These are phyloP conservation scores for Acleris sparsana DNA, from an alignment of 2,888 invertebrate species.

Conservation along the genomic window DNA sequence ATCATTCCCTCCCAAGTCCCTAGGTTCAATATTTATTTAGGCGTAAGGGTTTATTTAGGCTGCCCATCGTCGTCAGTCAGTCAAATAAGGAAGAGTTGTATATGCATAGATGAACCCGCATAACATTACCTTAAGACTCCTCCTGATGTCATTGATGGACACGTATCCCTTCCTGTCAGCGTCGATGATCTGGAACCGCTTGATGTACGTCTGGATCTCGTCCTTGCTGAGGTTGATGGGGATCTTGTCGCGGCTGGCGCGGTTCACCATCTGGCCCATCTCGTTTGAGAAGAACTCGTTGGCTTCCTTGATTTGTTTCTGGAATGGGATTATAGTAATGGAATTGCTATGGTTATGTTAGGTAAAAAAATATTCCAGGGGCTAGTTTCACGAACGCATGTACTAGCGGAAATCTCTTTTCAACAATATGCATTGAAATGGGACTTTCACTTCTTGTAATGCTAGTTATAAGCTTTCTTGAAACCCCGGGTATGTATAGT, in stretches of 20 bases:
- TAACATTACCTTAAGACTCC: conserved; percentile 93
- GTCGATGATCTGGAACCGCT: conserved; percentile 97
- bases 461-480: too few species aligned
- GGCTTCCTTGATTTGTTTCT: conserved; percentile 92
- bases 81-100: not conserved
- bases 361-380: too few species aligned
- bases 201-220: conserved; percentile 96
- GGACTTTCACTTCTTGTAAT: too few species aligned
- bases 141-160: conserved; percentile 97
- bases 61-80: not conserved
- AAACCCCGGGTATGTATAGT: too few species aligned
- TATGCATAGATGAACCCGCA: not conserved
- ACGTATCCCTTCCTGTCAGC: conserved; percentile 98
- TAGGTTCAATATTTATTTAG: too few species aligned
- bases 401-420: too few species aligned
- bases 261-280: conserved; percentile 98
- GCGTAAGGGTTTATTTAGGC: too few species aligned
- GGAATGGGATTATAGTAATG: conserved; percentile 42
- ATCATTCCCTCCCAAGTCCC: too few species aligned
- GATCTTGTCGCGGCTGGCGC: conserved; percentile 92
- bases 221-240: conserved; percentile 96
- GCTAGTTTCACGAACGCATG: too few species aligned
- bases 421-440: too few species aligned
- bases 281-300: conserved; percentile 94
- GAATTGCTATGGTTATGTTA: too few species aligned